Evolutionary conservation across 1,140 invertebrate species (phyloP), one percentile per base, ranked within the genome.

Genomic region (Panagrolaimus sp.): DNA sequence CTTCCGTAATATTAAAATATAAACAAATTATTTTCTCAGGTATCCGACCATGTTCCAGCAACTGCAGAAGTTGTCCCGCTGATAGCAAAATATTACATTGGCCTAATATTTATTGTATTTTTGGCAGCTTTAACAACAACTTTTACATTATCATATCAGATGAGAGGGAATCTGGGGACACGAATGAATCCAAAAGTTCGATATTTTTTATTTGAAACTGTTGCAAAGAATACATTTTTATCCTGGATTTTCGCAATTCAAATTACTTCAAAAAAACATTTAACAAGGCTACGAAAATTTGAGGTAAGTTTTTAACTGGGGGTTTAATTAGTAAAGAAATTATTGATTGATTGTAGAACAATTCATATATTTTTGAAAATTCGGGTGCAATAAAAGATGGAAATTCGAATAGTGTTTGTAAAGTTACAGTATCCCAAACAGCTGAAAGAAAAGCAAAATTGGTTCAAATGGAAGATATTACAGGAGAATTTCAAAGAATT

Each of bases 21-120:
- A n/a, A n/a, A n/a, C n/a, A n/a, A 45, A 4, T 7, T 65, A 27
- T 20, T 1, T 25, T 66, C 69, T 45, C 42, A 67, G 23, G 66
- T 45, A 16, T 80, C 78, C 9, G 77, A 76, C 44, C 75, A 79
- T 61, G 78, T 79, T 5, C 77, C 77, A 0, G 77, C 77, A 4
- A 79, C 77, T 1, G 70, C 72, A 13, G 77, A 79, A 71, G 75
- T 78, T 38, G 80, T 79, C 63, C 77, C 77, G 4, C 57, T 79
- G 4, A 78, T 78, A 71, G 70, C 44, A 42, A 74, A 73, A 63
- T 79, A 79, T 53, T 79, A 79, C 67, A 80, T 79, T 25, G 77
- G 77, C 13, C 67, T 79, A 16, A 79, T 79, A 20, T 79, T 79
- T 61, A 66, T 79, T 9, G 80, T 79, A 27, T 79, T 79, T 62